phyloP scores from a whole-genome alignment of 2,113 vertebrate species.

The Trematomus loennbergii region DNA sequence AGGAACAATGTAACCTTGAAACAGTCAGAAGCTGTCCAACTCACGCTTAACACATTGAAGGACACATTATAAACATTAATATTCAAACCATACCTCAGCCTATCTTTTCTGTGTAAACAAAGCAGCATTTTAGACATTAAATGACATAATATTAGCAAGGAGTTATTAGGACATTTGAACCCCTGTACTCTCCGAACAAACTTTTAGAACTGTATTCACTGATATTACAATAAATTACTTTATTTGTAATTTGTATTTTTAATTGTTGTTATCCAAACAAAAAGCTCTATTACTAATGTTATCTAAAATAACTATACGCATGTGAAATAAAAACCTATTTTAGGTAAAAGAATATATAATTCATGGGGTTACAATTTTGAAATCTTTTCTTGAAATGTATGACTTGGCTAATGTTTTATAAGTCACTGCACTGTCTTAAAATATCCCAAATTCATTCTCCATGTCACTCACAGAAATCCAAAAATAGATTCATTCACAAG shows the following conservation, averaged over 20 bases:
- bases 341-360: background rate
- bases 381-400: background rate
- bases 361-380: background rate
- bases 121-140: background rate
- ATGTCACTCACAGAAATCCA: slow-evolving; percentile 40
- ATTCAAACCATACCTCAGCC: slow-evolving; percentile 1
- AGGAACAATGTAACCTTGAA: slow-evolving; percentile 40
- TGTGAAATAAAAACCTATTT: background rate
- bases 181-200: background rate
- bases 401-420: background rate
- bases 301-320: background rate
- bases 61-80: slow-evolving; percentile 20
- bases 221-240: background rate
- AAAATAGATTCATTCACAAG: slow-evolving; percentile 59
- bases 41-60: background rate
- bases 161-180: background rate
- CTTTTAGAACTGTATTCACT: background rate
- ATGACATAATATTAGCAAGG: background rate
- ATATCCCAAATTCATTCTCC: slow-evolving; percentile 24
- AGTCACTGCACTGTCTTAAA: slow-evolving; percentile 6
- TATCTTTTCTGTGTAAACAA: slow-evolving; percentile 19
- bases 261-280: background rate
- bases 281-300: background rate
- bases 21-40: slow-evolving; percentile 5
- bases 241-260: no score